phyloP scores from a whole-genome alignment of 2,888 invertebrate genomes.

The Hirtodrosophila duncani region DNA sequence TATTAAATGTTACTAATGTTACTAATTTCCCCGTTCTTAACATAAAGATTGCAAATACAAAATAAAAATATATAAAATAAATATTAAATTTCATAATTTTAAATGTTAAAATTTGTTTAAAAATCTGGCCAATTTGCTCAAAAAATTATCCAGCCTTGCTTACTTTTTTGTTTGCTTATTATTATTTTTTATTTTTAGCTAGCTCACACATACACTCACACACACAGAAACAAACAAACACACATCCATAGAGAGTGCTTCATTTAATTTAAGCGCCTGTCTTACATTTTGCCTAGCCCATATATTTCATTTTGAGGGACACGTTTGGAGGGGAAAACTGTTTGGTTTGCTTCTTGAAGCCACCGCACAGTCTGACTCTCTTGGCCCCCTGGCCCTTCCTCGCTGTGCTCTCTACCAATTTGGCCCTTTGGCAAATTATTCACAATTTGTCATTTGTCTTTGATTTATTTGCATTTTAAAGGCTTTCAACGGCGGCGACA shows the following conservation, averaged over 20 bases:
- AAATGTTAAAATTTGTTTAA: too few relatives aligned
- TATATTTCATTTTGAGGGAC: conserved; percentile 59
- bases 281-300: conserved; percentile 64
- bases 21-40: too few relatives aligned
- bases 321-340: neutral
- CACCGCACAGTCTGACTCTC: too few relatives aligned
- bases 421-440: conserved; percentile 68
- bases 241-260: conserved; percentile 41
- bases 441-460: conserved; percentile 72
- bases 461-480: conserved; percentile 72
- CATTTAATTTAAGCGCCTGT: conserved; percentile 68
- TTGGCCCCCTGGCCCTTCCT: neutral
- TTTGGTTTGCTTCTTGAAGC: too few relatives aligned
- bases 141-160: too few relatives aligned
- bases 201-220: conserved; percentile 6
- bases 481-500: conserved; percentile 68
- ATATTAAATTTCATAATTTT: too few relatives aligned
- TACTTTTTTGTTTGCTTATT: too few relatives aligned
- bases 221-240: too few relatives aligned
- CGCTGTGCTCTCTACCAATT: conserved; percentile 33
- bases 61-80: too few relatives aligned
- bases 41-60: too few relatives aligned
- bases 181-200: conserved; percentile 12
- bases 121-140: too few relatives aligned
- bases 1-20: too few relatives aligned